A percentile compares a stretch with the other conserved stretches of the same genome.
Conservation (phyloP, 2,888 invertebrate species). For the Dicyrtomina minuta region DNA sequence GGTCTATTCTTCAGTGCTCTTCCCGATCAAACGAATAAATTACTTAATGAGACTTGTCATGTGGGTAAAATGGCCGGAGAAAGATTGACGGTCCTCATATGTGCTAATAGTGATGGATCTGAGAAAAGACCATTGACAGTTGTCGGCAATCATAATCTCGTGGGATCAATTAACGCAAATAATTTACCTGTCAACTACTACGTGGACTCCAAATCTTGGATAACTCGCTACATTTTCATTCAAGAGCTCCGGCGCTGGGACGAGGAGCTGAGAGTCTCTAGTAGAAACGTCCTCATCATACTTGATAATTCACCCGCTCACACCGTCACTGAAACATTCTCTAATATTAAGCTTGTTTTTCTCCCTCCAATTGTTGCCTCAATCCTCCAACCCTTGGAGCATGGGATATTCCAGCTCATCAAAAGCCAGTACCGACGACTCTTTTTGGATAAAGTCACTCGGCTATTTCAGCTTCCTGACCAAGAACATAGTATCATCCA, state of each 20-base stretch:
- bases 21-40: slow-evolving; percentile 33
- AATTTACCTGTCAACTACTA: slow-evolving; percentile 47
- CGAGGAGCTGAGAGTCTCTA: slow-evolving; percentile 4
- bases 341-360: slow-evolving; percentile 28
- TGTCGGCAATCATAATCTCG: slow-evolving; percentile 32
- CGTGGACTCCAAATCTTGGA: slow-evolving; percentile 54
- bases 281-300: slow-evolving; percentile 38
- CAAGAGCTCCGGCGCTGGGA: slow-evolving; percentile 35
- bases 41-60: slow-evolving; percentile 37
- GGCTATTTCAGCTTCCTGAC: slow-evolving; percentile 3
- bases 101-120: slow-evolving; percentile 38
- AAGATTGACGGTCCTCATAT: slow-evolving; percentile 38
- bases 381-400: slow-evolving; percentile 40
- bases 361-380: slow-evolving; percentile 39
- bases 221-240: slow-evolving; percentile 53
- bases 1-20: slow-evolving; percentile 38
- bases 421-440: slow-evolving; percentile 34
- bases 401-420: slow-evolving; percentile 34
- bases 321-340: slow-evolving; percentile 16
- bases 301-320: slow-evolving; percentile 41
- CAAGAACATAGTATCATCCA: background rate
- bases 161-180: slow-evolving; percentile 22
- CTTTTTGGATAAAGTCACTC: slow-evolving; percentile 22
- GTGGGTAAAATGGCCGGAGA: slow-evolving; percentile 39
- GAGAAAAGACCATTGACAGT: slow-evolving; percentile 40